Percentiles rank a stretch among this genome's conserved stretches.
Evolutionary conservation across 2,113 vertebrate species (phyloP).

Genomic region (Columbina picui): DNA sequence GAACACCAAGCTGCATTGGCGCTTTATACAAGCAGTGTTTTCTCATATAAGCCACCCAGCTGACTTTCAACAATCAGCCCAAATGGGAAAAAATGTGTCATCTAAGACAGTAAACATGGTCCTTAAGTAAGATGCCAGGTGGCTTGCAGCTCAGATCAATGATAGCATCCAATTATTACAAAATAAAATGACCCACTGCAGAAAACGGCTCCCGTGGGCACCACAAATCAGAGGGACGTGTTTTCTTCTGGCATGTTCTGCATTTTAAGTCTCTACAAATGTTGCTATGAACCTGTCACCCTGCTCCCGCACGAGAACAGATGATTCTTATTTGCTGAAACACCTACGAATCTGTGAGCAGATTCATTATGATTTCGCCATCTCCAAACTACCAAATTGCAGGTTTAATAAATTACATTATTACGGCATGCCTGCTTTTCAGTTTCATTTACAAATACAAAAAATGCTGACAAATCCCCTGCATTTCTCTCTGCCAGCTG

Average conservation of each 20-base stretch:
- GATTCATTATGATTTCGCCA: accelerated
- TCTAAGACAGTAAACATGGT: background rate
- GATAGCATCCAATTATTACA: constrained; percentile 77
- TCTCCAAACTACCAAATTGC: background rate
- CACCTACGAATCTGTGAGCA: background rate
- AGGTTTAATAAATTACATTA: background rate
- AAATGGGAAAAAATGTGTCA: background rate
- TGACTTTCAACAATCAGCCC: background rate
- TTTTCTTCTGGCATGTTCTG: constrained; percentile 67
- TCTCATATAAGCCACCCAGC: background rate
- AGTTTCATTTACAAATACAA: background rate
- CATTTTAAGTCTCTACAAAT: constrained; percentile 60
- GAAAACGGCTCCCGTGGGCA: constrained; percentile 74
- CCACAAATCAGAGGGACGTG: constrained; percentile 71
- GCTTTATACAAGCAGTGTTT: background rate
- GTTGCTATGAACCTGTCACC: constrained; percentile 50
- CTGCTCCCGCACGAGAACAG: constrained; percentile 8
- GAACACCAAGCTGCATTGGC: background rate
- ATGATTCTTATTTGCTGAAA: constrained; percentile 40
- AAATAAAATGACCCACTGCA: constrained; percentile 82
- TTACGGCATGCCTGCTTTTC: background rate
- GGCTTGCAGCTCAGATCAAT: constrained; percentile 78
- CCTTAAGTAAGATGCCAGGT: constrained; percentile 79
- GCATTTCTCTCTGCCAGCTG: background rate
- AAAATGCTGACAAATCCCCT: background rate